phyloP scores from a whole-genome alignment of 2,113 vertebrate genomes.

The Grantiella picta region DNA sequence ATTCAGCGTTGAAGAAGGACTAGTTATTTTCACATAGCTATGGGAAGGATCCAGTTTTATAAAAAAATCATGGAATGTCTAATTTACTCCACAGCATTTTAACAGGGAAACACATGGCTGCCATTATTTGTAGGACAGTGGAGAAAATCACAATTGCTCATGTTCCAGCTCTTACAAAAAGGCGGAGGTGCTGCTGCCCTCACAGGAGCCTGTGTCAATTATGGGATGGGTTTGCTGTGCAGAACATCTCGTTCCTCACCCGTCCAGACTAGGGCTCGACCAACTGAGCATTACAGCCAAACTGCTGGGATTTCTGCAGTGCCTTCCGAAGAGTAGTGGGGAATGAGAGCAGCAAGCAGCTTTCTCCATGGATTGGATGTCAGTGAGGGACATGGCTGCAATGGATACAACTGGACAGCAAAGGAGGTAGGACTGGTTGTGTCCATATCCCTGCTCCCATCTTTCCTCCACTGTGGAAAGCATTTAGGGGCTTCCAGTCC shows the following conservation, averaged over 20 bases:
- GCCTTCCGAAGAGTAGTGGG: too few species aligned
- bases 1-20: conserved; percentile 26
- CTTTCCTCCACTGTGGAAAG: background rate
- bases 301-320: background rate
- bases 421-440: background rate
- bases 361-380: accelerated
- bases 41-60: background rate
- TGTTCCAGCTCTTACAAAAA: background rate
- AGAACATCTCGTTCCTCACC: accelerated
- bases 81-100: background rate
- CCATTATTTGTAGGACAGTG: background rate
- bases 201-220: background rate
- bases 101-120: background rate
- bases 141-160: background rate
- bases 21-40: conserved; percentile 47
- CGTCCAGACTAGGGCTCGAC: background rate
- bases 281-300: background rate
- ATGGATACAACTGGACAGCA: background rate
- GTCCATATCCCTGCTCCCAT: background rate
- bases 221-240: background rate
- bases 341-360: background rate
- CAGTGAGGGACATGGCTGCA: background rate
- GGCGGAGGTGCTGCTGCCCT: accelerated
- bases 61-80: background rate
- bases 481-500: background rate